Base-by-base conservation (phyloP, 2,113 vertebrate species). In the Macquaria australasica region DNA sequence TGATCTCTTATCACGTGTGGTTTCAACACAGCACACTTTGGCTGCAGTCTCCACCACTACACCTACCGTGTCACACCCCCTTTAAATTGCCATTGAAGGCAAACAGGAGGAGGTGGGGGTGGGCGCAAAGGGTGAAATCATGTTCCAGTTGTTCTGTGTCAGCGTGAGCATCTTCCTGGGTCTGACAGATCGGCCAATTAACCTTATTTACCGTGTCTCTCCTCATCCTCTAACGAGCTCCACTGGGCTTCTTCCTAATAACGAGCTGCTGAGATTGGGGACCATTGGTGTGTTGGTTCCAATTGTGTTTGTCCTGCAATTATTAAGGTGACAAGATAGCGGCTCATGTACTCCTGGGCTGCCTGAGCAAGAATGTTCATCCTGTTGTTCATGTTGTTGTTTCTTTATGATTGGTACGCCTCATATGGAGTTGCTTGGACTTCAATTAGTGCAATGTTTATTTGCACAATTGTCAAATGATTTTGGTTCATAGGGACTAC, bases 131-230 rank as follows among this genome's bases (percentile, higher is more conserved):
- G 88, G 85, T 91, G 88, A 89, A 94, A 79, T 92, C 85, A 89
- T 90, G 91, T 93, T 92, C 75, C 58, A 88, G 84, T 92, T 89
- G 92, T 90, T 90, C 73, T 84, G 39, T 93, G 93, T 96, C 93
- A 95, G 88, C 53, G 77, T 73, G 84, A 84, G 93, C 94, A 94
- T 94, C 88, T 91, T 91, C 60, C 88, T 37, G 73, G 86, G 34
- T 92, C 91, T 96, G 95, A 95, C 96, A 95, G 94, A 95, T 95
- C 87, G 66, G 84, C 95, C 95, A 96, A 96, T 96, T 96, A 96
- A 95, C 95, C 95, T 96, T 96, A 96, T 96, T 96, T 96, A 96
- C 95, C 66, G 77, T 43, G 8, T 87, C 89, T 92, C 86, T 82
- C 82, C 88, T 89, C 87, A 28, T 92, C 92, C 85, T 87, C 91